Evolutionary conservation across 2,797 vertebrate species (phyloP).

Genomic region (Pantherophis vulpinus): DNA sequence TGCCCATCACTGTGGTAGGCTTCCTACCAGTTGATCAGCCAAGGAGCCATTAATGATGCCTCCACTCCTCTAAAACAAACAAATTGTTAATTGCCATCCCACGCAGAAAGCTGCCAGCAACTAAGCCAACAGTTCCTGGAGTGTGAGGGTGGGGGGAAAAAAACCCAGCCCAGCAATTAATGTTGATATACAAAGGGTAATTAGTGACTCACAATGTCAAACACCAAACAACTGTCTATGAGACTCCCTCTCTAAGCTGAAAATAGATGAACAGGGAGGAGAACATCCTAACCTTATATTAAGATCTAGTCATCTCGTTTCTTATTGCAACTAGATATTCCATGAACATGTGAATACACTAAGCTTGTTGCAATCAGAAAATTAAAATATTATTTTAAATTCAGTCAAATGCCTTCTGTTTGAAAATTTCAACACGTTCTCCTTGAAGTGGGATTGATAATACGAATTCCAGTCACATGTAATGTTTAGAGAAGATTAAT

Average conservation of each 20-base stretch:
- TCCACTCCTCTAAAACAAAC: not conserved
- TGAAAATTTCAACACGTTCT: not conserved
- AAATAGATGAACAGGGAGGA: not conserved
- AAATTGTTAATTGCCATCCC: not conserved
- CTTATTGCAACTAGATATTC: not conserved
- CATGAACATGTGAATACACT: rapidly evolving
- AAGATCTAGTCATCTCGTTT: slow-evolving; percentile 8
- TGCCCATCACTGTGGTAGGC: not conserved
- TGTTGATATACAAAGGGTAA: not conserved
- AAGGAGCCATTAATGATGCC: slow-evolving; percentile 15
- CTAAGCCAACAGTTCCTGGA: not conserved
- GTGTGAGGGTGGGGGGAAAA: not conserved
- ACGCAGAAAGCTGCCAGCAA: not conserved
- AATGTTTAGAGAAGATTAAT: not conserved
- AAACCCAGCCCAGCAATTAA: not conserved
- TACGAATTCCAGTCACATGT: not conserved
- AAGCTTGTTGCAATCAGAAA: rapidly evolving
- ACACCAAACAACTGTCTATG: slow-evolving; percentile 1
- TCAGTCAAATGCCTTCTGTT: not conserved
- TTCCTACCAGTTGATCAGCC: not conserved
- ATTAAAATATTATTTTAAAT: not conserved
- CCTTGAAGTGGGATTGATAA: not conserved
- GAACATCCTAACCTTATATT: not conserved
- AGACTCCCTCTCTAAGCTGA: not conserved
- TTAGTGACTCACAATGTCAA: slow-evolving; percentile 8